Base-by-base conservation (phyloP, 2,797 vertebrate genomes). In the Tapirus indicus region DNA sequence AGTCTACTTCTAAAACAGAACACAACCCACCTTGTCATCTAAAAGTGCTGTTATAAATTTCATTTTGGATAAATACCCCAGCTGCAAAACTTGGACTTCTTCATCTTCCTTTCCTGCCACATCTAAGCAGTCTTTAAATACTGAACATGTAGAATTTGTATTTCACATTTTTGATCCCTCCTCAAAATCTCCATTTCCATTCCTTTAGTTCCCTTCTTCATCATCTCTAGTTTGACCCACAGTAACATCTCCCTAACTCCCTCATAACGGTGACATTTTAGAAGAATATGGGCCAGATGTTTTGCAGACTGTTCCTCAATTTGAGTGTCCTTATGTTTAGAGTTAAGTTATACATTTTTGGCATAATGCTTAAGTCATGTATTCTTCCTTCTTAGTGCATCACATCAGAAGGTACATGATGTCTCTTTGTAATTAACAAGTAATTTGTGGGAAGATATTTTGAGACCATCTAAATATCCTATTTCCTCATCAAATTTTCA, bases 341-440 rank as follows among this genome's bases (percentile, higher is more conserved):
- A 84, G 77, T 91, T 54, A 85, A 95, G 27, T 85, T 58, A 64
- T 66, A 84, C 47, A 84, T 79, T 88, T 93, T 91, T 88, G 84
- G 74, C 41, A 95, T 86, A 60, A 71, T 41, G 93, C 25, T 58
- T 71, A 92, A 92, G 60, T 47, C 92, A 90, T 49, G 14, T 62
- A 62, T 52, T 32, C 17, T 92, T 71, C 56, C n/a, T 90, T 82
- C 66, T 85, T 6, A 27, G 62, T 69, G 49, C 32, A 32, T 79
- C 60, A 47, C 44, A 54, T 74, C 84, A 38, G 62, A 87, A 95
- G 35, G 41, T 56, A 41, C 10, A 49, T 41, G 23, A 41, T 88
- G 77, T 52, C 47, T 77, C 49, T 89, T 95, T 95, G 47, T 74
- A 96, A 97, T 93, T 95, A 95, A 90, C 90, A 95, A 92, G 54